Base-by-base conservation (phyloP, 1,140 invertebrate species). In the Saccostrea glomerata region DNA sequence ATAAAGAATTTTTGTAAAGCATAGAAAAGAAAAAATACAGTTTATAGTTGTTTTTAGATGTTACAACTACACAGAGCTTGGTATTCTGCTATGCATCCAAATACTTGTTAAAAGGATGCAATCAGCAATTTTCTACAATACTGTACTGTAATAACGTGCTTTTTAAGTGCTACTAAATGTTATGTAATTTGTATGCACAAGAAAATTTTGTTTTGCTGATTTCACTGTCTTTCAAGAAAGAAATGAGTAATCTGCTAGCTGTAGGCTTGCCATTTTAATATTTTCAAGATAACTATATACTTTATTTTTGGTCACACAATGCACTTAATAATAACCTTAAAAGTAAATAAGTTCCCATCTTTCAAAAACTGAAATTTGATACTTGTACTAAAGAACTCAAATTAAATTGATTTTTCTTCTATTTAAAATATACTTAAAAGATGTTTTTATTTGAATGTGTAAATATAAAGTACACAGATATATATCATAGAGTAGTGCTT, bases 401-500 rank as follows among this genome's bases (percentile, higher is more conserved):
- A 20, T 20, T 20, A n/a, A 20, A 60, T 60, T 20, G 4, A 60
- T 60, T 15, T 63, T 17, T 63, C 17, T 20, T 63, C 17, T 2
- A 5, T n/a, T 63, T 20, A 63, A 63, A 0, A 20, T n/a, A n/a
- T 63, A 20, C 17, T 63, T 63, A 20, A 17, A 63, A 63, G 2
- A 20, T 63, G n/a, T 63, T 63, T 20, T 63, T 20, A 63, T 20
- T 63, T 63, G n/a, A 63, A 17, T 63, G 17, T 63, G 0, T 63
- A 63, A 7, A 47, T 47, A 47, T 47, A 63, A 0, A 20, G 6
- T 63, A 63, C 5, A 63, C 7, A 20, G 17, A 63, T 63, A 63
- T 63, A 20, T 63, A n/a, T 63, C 58, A 63, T 63, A 63, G 58
- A 63, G n/a, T 63, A 63, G 58, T 63, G 58, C 58, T 63, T 63